Evolutionary conservation across 2,113 vertebrate genomes (phyloP), one percentile per base, ranked within the genome.

Genomic region (Neolamprologus hecqui): DNA sequence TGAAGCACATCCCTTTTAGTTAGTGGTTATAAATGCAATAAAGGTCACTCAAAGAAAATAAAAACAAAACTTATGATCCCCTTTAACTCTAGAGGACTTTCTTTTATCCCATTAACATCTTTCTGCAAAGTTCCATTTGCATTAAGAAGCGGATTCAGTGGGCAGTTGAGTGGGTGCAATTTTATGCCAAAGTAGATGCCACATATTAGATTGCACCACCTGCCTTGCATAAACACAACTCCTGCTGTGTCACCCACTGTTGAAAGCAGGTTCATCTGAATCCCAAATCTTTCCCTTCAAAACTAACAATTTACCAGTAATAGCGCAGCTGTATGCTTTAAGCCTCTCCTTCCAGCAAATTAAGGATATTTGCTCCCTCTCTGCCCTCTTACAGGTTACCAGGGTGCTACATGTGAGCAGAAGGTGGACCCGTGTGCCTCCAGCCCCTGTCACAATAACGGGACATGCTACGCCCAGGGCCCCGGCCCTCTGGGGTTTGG

Each of bases 391-490:
- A 3, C 90, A 99, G 99, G 98, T 2, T 99, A 97, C 93, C 95
- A 97, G 19, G 98, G 98, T 14, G 70, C 96, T 2, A 93, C 95
- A 13, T 99, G 99, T 23, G 98, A 99, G 86, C 97, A 98, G 68
- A 98, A 97, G 93, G 93, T 98, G 79, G 97, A 99, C 84, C 98
- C 97, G 0, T 99, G 99, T 10, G 96, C 94, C 0, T 98, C 97
- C 1, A 95, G 95, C 4, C 98, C 98, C 0, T 99, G 99, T 85
- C 98, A 97, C 93, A 99, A 99, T 93, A 99, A 99, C 1, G 98
- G 97, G 5, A 98, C 97, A 6, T 99, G 99, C 86, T 97, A 96
- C 2, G 92, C 95, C 4, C 97, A 97, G 2, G 95, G 94, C 6
- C 93, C 96, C 3, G 84, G 94, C 2, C 94, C 93, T 82, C 79